Evolutionary conservation across 2,113 vertebrate species (phyloP), one percentile per base, ranked within the genome.

Genomic region (Psittacus erithacus): DNA sequence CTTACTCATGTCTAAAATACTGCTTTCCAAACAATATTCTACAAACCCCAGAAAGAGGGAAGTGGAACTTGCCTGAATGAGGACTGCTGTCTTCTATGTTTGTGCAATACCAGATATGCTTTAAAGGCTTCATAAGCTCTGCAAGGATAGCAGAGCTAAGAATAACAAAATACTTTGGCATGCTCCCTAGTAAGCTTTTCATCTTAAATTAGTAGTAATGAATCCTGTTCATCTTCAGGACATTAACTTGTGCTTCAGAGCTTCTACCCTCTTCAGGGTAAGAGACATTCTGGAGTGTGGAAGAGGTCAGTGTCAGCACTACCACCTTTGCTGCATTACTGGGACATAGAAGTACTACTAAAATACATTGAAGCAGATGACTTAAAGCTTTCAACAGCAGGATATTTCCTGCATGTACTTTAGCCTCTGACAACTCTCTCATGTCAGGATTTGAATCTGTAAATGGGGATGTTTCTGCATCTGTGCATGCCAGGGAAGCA

Each of bases 91-190:
- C 28, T 81, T 86, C 71, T 69, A 93, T 57, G 41, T 74, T 49
- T 93, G 43, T 84, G 79, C 65, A 83, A 62, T 92, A 59, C 71
- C 82, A 91, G 55, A 39, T 83, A 47, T 60, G 64, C 73, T 78
- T 64, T 75, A 71, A 74, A 86, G 73, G 64, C 62, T 86, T 82
- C 82, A 33, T 68, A 81, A 63, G 60, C 82, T 83, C 88, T 92
- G 82, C 64, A 65, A 88, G 88, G 79, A 47, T 4, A 84, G 90
- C 86, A 90, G 59, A 81, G 73, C 90, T 93, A 52, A 89, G 87
- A 96, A 88, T 57, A 92, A 79, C 81, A 73, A 95, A 68, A 82
- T 89, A 88, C 68, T 92, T 75, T 89, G 78, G 76, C 81, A 76
- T 47, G 47, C 29, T 93, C 60, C 39, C 73, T 63, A 8, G 49